Conservation (phyloP, 1,140 invertebrate species). For the Drosophila bocki region DNA sequence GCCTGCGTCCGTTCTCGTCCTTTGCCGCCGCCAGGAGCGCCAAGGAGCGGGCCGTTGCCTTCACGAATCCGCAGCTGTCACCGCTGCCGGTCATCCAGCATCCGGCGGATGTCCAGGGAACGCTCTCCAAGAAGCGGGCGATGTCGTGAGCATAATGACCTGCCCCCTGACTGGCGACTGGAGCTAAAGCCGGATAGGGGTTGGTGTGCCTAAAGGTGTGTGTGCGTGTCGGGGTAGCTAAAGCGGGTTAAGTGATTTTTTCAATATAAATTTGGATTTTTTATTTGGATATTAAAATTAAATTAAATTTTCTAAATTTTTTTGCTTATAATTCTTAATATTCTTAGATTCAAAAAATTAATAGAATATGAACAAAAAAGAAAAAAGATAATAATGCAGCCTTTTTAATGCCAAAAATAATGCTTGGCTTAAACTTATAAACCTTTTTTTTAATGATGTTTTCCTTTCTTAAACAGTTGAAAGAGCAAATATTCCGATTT, state of each 20-base stretch:
- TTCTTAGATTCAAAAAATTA: neutral
- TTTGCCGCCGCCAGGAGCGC: conserved; percentile 84
- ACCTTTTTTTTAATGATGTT: neutral
- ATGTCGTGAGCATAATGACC: conserved; percentile 64
- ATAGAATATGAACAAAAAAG: neutral
- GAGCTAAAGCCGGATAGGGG: neutral
- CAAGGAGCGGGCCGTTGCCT: conserved; percentile 86
- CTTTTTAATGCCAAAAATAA: conserved; percentile 8
- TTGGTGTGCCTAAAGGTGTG: neutral
- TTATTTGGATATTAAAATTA: too few species aligned
- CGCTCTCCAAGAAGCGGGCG: conserved; percentile 75
- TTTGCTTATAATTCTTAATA: neutral
- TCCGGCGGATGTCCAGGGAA: conserved; percentile 62
- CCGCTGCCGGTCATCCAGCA: conserved; percentile 64
- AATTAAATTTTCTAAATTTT: neutral
- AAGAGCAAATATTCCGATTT: neutral
- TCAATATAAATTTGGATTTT: neutral
- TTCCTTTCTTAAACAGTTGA: neutral
- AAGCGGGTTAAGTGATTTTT: neutral
- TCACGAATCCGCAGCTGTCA: conserved; percentile 83
- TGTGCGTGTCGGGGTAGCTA: conserved; percentile 8
- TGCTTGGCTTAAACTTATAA: neutral
- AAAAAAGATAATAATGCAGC: neutral
- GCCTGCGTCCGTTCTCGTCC: conserved; percentile 89
- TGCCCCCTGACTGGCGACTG: conserved; percentile 17